Base-by-base conservation (phyloP, 2,113 vertebrate species). In the Planiliza haematocheilus region DNA sequence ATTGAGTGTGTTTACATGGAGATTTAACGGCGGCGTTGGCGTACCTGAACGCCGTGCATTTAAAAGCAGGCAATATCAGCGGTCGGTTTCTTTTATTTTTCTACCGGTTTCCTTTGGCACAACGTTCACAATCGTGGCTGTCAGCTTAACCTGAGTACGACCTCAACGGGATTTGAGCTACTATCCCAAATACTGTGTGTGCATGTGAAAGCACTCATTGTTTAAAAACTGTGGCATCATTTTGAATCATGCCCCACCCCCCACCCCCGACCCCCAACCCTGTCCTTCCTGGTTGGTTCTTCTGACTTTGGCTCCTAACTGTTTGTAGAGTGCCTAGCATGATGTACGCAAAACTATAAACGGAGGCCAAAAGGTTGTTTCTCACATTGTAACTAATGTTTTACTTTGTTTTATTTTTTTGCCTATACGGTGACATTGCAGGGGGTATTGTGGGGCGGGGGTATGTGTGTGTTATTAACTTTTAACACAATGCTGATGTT, bases 321-420 rank as follows among this genome's bases (percentile, higher is more conserved):
- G 71, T 88, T 84, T 77, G 62, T 84, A 76, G 83, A 80, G 85
- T 88, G 83, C 89, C 82, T 81, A 87, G 89, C 84, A 90, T 89
- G 85, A 87, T 77, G 70, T 81, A 79, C 87, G 86, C 82, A 84
- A 89, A 89, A 75, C 67, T 57, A 30, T 39, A 83, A 86, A 78
- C 2, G 14, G 74, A 79, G 64, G 78, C 80, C 53, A 76, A 78
- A 77, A 60, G 53, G 7, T 71, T 41, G 64, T 37, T 38, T 57
- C 57, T 72, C 62, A 60, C 13, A 37, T 80, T 81, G 12, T 49
- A 37, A 53, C 20, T 66, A 7, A 43, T 60, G 0, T 45, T 81
- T 70, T 45, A 30, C 5, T 30, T 52, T n/a, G 58, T 64, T 51
- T 56, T 1, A 45, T 79, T 75, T 43, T 41, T 13, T 75, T 53